Base-by-base conservation (phyloP, 2,888 invertebrate species). In the Ophion slaviceki region DNA sequence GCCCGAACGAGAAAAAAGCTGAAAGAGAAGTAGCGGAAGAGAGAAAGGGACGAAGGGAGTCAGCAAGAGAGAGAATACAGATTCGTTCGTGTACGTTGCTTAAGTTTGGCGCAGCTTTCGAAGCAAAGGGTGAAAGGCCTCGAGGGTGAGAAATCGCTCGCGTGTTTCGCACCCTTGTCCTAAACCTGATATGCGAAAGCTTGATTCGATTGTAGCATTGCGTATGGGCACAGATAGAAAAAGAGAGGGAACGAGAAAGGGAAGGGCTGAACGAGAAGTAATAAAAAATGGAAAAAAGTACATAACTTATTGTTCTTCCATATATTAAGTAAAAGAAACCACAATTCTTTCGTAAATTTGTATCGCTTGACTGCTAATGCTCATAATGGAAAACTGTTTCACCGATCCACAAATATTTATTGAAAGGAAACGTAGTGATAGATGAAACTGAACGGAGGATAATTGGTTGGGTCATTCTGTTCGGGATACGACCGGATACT, bases 121-220 rank as follows among this genome's bases (percentile, higher is more conserved):
- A 5, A 67, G 66, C 45, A 40, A 62, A 71, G 67, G 62, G 70
- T 64, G 59, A 47, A 77, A 66, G 59, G 76, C 71, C 24, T 70
- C 24, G 62, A 59, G 71, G 66, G 68, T 57, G 32, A 45, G 87
- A 83, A 85, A 87, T 87, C 81, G 87, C 70, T 92, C 87, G 91
- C 92, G 91, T 92, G 92, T 88, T 88, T 87, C 88, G 81, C 79
- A 85, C 88, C 89, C 89, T 88, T 24, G 28, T 84, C 75, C 64
- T 70, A 87, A 89, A 87, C 86, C 88, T 81, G 82, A 90, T 89
- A 89, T 88, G 84, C 84, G 79, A 72, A 88, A 86, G 83, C 74
- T 87, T 87, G 85, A 84, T 88, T 87, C 82, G 84, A 87, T 87
- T 87, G 76, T 59, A 67, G 53, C 45, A 70, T 59, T 62, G 68